Conservation (phyloP, 2,888 invertebrate genomes). For the Tetramorium bicarinatum region DNA sequence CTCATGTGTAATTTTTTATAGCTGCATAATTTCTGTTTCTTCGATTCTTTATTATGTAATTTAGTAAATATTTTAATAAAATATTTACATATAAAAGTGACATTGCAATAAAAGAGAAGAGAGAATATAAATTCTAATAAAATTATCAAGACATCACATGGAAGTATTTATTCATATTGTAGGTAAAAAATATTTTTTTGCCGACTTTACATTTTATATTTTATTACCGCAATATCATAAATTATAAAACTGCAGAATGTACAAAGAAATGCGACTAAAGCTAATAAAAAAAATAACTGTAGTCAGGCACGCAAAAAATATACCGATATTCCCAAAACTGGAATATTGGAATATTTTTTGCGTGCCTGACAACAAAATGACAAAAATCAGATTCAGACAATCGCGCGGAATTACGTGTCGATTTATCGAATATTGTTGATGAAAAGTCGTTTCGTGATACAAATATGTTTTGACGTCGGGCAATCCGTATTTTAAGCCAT, state of each 20-base stretch:
- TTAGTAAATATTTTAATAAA: not conserved
- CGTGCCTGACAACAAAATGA: conserved; percentile 34
- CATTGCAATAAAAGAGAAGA: not conserved
- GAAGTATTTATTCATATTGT: not conserved
- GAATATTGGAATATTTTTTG: conserved; percentile 44
- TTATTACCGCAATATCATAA: not conserved
- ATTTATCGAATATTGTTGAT: conserved; percentile 53
- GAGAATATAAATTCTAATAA: not conserved
- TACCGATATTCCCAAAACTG: conserved; percentile 15
- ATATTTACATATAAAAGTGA: not conserved
- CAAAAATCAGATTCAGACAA: conserved; percentile 45
- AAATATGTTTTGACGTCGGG: conserved; percentile 57
- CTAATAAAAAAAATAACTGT: conserved; percentile 4
- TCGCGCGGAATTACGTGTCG: conserved; percentile 26
- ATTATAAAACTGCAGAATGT: conserved; percentile 29
- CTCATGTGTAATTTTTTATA: not conserved
- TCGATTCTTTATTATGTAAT: not conserved
- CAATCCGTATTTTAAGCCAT: conserved; percentile 50
- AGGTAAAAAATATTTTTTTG: not conserved
- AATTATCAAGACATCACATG: not conserved
- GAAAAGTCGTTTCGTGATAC: conserved; percentile 53
- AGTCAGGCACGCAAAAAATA: conserved; percentile 25
- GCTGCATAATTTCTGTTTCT: not conserved
- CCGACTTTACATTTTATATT: not conserved
- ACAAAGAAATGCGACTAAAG: conserved; percentile 25